Base-by-base conservation (phyloP, 2,888 invertebrate genomes). In the Conchocele bisecta region DNA sequence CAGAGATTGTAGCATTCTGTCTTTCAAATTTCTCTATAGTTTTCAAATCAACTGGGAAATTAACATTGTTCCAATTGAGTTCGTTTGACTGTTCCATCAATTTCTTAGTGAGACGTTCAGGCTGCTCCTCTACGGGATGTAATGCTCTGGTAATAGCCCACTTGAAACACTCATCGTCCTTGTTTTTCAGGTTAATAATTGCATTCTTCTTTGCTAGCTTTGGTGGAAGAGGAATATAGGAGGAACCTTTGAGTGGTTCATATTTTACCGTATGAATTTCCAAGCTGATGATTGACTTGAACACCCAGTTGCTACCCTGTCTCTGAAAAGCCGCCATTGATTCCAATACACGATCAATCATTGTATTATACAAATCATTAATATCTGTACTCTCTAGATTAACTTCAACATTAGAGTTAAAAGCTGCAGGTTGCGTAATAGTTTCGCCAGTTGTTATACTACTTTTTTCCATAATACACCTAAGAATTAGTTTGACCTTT, bases 181-280 rank as follows among this genome's bases (percentile, higher is more conserved):
- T 65, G 54, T 81, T 81, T 53, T 79, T 42, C 3, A 81, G 53
- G 35, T 76, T 81, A 24, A 79, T 68, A 28, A 79, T 29, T 13
- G 75, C 78, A 11, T 73, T 50, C 39, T 71, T 79, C 3, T 54
- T 31, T 20, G 46, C 57, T 39, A 80, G 44, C 13, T 24, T 35
- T 54, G 35, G 42, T 0, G 79, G 77, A 7, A 75, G 33, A 0
- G 75, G 75, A 24, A 79, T 66, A 51, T 71, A 71, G 15, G 26
- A 42, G n/a, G 66, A 60, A 15, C 68, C 81, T 56, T 54, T 60
- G 22, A 77, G 13, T 3, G 79, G 79, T 28, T 61, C 39, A 42
- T 77, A 77, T n/a, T 46, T 59, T 29, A 56, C 59, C 9, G 53
- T n/a, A n/a, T n/a, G n/a, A n/a, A n/a, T 33, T 6, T 31, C 41